Evolutionary conservation across 2,113 vertebrate genomes (phyloP).

Genomic region (Raphicerus campestris): DNA sequence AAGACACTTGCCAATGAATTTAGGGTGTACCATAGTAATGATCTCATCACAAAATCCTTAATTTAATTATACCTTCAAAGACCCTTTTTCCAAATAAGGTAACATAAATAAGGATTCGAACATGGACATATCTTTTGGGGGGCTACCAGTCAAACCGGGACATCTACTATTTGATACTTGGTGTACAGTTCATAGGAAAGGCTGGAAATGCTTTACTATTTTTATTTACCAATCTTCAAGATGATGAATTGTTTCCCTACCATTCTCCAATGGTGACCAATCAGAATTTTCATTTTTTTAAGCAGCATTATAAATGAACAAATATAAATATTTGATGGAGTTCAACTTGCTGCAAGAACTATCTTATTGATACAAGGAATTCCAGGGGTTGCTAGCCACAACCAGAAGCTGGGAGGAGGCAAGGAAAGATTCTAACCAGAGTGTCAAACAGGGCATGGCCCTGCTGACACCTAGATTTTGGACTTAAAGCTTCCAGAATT

Average conservation of each 20-base stretch:
- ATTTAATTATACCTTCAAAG: not conserved
- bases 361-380: not conserved
- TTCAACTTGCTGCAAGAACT: not conserved
- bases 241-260: not conserved
- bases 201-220: not conserved
- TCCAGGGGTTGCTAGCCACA: not conserved
- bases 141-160: not conserved
- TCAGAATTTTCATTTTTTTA: not conserved
- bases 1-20: not conserved
- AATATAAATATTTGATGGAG: not conserved
- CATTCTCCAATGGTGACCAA: not conserved
- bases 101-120: not conserved
- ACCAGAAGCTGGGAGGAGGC: not conserved
- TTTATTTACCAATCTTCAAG: not conserved
- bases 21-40: not conserved
- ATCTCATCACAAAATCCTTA: not conserved
- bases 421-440: not conserved
- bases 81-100: not conserved
- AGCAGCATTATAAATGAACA: not conserved
- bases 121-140: not conserved
- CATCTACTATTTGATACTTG: not conserved
- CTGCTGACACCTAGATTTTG: not conserved
- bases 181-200: not conserved
- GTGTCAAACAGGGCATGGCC: not conserved
- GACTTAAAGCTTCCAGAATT: not conserved